These are phyloP conservation scores for Caradrina kadenii DNA, from an alignment of 2,888 invertebrate species.

Conservation along the genomic window DNA sequence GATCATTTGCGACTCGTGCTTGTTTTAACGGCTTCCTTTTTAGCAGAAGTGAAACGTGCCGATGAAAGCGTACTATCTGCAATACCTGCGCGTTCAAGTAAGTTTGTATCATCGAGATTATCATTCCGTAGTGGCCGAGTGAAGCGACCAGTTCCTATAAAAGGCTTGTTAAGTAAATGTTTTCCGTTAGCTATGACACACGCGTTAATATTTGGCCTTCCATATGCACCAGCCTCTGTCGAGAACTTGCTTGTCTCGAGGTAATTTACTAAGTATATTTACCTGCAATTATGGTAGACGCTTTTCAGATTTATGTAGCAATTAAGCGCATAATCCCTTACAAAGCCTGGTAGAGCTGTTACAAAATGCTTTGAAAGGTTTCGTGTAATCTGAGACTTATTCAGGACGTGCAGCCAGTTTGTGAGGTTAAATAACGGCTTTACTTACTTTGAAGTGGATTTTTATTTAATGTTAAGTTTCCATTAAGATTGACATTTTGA, in stretches of 20 bases:
- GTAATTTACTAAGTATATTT: constrained; percentile 73
- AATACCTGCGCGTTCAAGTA: constrained; percentile 51
- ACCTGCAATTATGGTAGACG: constrained; percentile 73
- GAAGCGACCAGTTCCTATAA: constrained; percentile 75
- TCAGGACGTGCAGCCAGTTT: constrained; percentile 53
- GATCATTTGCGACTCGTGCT: constrained; percentile 73
- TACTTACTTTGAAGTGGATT: constrained; percentile 50
- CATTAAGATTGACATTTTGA: constrained; percentile 54
- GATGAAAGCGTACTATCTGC: constrained; percentile 66
- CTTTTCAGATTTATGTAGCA: constrained; percentile 77
- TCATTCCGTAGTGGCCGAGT: constrained; percentile 64
- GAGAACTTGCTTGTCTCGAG: constrained; percentile 62
- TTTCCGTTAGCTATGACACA: constrained; percentile 79
- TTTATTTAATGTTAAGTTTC: constrained; percentile 36
- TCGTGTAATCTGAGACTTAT: constrained; percentile 67
- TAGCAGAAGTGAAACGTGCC: constrained; percentile 68
- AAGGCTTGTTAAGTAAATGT: constrained; percentile 73
- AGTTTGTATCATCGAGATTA: constrained; percentile 63
- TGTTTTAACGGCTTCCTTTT: constrained; percentile 73
- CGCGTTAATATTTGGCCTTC: constrained; percentile 73
- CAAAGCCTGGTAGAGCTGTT: constrained; percentile 67
- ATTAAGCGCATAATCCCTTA: constrained; percentile 71
- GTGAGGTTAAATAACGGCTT: constrained; percentile 55
- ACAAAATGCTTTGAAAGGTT: constrained; percentile 68
- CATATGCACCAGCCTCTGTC: constrained; percentile 53